Evolutionary conservation across 1,140 invertebrate genomes (phyloP).

Genomic region (Hyposmocoma kahamanoa): DNA sequence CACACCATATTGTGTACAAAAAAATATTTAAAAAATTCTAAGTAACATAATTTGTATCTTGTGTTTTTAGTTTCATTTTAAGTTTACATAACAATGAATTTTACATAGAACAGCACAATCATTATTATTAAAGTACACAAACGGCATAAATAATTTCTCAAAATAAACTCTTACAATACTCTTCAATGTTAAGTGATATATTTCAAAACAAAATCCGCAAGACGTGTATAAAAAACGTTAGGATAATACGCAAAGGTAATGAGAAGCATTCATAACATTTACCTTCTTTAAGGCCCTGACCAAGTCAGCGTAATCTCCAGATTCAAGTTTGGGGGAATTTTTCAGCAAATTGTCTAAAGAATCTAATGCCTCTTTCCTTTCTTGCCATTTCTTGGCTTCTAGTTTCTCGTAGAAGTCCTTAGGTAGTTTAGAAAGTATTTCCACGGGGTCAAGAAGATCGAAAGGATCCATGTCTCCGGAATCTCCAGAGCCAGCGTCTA

Average conservation of each 20-base stretch:
- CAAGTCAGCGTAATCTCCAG: conserved; percentile 94
- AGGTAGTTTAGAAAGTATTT: conserved; percentile 93
- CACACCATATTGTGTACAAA: no score
- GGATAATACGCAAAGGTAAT: not conserved
- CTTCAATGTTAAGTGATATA: no score
- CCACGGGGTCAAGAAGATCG: conserved; percentile 92
- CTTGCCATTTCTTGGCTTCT: conserved; percentile 98
- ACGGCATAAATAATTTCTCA: no score
- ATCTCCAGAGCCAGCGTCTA: conserved; percentile 75
- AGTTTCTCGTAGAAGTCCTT: conserved; percentile 97
- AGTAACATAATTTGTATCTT: no score
- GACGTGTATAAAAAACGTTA: no score
- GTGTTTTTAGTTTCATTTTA: no score
- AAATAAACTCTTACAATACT: no score
- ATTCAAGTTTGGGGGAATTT: conserved; percentile 89
- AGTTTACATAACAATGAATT: no score
- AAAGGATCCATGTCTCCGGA: conserved; percentile 89
- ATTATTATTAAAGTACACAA: no score
- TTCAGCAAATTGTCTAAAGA: conserved; percentile 85
- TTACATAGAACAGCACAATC: no score
- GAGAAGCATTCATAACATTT: conserved; percentile 16
- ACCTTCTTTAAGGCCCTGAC: conserved; percentile 93
- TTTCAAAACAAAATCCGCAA: no score
- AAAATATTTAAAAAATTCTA: no score
- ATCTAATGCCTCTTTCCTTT: conserved; percentile 94